phyloP scores from a whole-genome alignment of 2,888 invertebrate species.

The Tipula confusa region DNA sequence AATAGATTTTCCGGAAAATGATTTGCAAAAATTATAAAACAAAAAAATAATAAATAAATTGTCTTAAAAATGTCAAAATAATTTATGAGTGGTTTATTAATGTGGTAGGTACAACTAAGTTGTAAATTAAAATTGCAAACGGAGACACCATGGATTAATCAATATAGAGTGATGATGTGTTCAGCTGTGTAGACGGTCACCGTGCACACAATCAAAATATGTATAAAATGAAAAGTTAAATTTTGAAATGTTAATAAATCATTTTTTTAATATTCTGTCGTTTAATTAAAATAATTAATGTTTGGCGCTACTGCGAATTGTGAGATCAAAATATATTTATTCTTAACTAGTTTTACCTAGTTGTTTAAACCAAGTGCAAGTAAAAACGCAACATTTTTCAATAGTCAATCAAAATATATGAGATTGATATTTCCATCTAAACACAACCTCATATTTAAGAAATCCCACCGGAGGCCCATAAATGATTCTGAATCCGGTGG shows the following conservation, averaged over 20 bases:
- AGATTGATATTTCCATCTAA: no score
- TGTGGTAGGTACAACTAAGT: neutral
- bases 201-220: neutral
- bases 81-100: neutral
- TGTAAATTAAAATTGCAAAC: neutral
- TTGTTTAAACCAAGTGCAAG: neutral
- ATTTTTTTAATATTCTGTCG: neutral
- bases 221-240: neutral
- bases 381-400: neutral
- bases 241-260: neutral
- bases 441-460: no score
- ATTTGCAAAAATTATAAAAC: neutral
- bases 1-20: neutral
- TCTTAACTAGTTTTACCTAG: no score
- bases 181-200: neutral
- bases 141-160: neutral
- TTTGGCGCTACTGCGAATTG: neutral
- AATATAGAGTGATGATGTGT: neutral
- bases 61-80: neutral
- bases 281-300: neutral
- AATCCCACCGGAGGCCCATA: no score
- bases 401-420: no score
- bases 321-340: neutral
- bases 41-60: neutral
- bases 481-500: no score